Evolutionary conservation across 2,797 vertebrate species (phyloP), one percentile per base, ranked within the genome.

Genomic region (Crenichthys baileyi): DNA sequence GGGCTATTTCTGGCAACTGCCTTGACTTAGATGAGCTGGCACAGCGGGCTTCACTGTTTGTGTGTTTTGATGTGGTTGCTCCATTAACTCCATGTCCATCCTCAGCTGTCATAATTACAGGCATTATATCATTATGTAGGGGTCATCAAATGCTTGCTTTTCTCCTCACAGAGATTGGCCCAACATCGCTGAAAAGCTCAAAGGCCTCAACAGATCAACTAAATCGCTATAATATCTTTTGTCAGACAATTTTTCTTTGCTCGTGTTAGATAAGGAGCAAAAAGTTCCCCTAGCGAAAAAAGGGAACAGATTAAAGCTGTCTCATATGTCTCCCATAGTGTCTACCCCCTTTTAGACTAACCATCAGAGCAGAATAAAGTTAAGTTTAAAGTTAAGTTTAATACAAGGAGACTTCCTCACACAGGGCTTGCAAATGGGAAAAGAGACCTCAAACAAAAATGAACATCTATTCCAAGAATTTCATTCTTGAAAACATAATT

Each of bases 1-100:
- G 88, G 73, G 87, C 90, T 94, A 94, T 94, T 94, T 94, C 89
- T 88, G 89, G 93, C 77, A 50, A 84, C 76, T 73, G 84, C 81
- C 74, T 87, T 1, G 76, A 87, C 80, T 89, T 85, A 79, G 90
- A 91, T 72, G 85, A 90, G 92, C 84, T 72, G 80, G 86, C 84
- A 22, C 83, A 80, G 78, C 72, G 44, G 79, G 81, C 78, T 78
- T 31, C 80, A 55, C 79, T 88, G 89, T 92, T 93, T 92, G 89
- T 91, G 88, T 88, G 90, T 92, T 93, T 90, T 91, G 90, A 92
- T 93, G 87, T 74, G 83, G 82, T 13, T 84, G 79, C 80, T 76
- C 74, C 2, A 83, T 90, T 88, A 88, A 87, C 89, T 83, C 81
- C 53, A 39, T 75, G 88, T 92, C 88, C 87, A 77, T 90, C 90